Evolutionary conservation across 1,140 invertebrate genomes (phyloP).

Genomic region (Heliconius hewitsoni): DNA sequence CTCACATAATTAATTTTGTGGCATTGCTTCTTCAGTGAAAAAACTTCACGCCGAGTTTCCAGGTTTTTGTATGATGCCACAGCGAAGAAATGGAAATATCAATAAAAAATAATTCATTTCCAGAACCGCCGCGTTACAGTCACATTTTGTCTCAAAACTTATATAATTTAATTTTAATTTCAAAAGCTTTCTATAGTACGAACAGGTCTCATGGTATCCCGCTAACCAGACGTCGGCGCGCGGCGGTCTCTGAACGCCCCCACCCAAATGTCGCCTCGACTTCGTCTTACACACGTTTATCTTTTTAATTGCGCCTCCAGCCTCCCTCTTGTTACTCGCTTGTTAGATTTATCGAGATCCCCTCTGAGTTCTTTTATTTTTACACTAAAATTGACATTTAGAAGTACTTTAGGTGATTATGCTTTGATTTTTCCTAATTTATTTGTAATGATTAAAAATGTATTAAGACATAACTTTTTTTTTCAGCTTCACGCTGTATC

Average conservation of each 20-base stretch:
- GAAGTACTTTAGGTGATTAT: background rate
- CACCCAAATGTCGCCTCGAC: constrained; percentile 66
- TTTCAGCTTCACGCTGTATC: too few relatives aligned
- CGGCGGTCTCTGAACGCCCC: constrained; percentile 57
- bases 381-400: constrained; percentile 22
- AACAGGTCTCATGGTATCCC: constrained; percentile 58
- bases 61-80: too few relatives aligned
- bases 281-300: constrained; percentile 75
- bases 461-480: background rate
- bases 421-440: background rate
- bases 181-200: constrained; percentile 34
- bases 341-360: constrained; percentile 64
- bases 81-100: too few relatives aligned
- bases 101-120: too few relatives aligned
- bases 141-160: too few relatives aligned
- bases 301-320: constrained; percentile 74
- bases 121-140: too few relatives aligned
- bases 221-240: constrained; percentile 62
- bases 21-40: too few relatives aligned
- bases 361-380: constrained; percentile 46
- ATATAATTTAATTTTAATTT: too few relatives aligned
- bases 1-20: too few relatives aligned
- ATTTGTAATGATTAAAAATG: background rate
- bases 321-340: constrained; percentile 65
- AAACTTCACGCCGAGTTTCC: too few relatives aligned